These are phyloP conservation scores for Acipenser ruthenus DNA, from an alignment of 2,797 vertebrate species.

Conservation along the genomic window DNA sequence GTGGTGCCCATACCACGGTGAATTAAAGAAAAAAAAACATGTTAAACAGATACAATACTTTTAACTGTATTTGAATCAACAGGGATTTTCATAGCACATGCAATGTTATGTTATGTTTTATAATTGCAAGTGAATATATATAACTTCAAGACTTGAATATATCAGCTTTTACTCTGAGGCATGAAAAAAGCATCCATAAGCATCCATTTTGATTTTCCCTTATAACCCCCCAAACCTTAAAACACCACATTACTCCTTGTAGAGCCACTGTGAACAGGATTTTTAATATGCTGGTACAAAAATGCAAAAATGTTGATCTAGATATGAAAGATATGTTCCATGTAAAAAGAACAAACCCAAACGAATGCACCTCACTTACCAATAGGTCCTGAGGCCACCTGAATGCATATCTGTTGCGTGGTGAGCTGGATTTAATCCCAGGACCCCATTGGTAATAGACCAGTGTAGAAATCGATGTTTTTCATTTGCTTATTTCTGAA, in stretches of 20 bases:
- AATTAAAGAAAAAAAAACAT: too few species aligned
- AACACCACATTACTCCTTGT: too few species aligned
- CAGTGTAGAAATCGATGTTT: conserved; percentile 2
- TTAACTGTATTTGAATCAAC: too few species aligned
- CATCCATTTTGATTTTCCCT: conserved; percentile 27
- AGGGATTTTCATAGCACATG: conserved; percentile 24
- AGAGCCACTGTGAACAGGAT: too few species aligned
- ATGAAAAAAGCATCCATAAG: conserved; percentile 27
- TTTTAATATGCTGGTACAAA: too few species aligned
- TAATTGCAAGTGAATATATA: conserved; percentile 17
- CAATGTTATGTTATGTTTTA: conserved; percentile 25
- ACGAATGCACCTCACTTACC: too few species aligned
- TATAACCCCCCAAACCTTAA: conserved; percentile 8
- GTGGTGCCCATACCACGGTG: too few species aligned
- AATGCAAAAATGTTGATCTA: too few species aligned
- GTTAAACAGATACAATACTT: too few species aligned
- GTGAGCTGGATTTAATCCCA: conserved; percentile 22
- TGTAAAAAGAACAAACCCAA: too few species aligned
- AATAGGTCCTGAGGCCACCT: too few species aligned
- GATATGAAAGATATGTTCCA: too few species aligned
- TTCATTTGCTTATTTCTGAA: conserved; percentile 13
- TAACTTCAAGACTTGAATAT: conserved; percentile 3
- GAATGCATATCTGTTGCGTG: not conserved
- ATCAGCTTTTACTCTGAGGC: conserved; percentile 10
- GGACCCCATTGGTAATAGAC: not conserved